These are phyloP conservation scores for Solea senegalensis DNA, from an alignment of 2,113 vertebrate species.

Conservation along the genomic window DNA sequence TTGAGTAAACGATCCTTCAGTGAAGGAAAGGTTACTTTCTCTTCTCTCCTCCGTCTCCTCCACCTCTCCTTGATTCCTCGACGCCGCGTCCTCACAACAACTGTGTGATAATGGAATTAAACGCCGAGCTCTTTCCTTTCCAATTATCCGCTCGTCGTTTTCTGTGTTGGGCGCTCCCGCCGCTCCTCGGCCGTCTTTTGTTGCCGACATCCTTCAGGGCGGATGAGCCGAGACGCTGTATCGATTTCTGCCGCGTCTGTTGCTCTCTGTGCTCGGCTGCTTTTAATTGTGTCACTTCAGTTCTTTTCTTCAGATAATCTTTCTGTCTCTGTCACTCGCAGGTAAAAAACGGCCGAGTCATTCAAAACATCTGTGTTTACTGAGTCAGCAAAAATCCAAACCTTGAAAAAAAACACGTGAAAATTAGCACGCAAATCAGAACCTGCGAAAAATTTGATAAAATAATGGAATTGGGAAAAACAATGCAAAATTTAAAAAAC, in stretches of 20 bases:
- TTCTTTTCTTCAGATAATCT: slow-evolving; percentile 13
- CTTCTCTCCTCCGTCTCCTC: slow-evolving; percentile 40
- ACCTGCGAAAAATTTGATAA: no score
- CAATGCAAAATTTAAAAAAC: no score
- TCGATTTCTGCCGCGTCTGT: slow-evolving; percentile 67
- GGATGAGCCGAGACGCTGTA: slow-evolving; percentile 57
- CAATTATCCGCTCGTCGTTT: slow-evolving; percentile 56
- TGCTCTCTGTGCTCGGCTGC: slow-evolving; percentile 53
- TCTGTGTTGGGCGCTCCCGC: slow-evolving; percentile 53
- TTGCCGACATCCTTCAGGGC: slow-evolving; percentile 43
- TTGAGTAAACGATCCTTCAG: not conserved
- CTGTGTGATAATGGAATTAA: slow-evolving; percentile 61
- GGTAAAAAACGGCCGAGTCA: no score
- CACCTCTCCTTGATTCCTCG: slow-evolving; percentile 52
- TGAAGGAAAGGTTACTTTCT: not conserved
- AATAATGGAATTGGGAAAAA: no score
- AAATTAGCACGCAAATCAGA: no score
- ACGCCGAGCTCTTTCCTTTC: slow-evolving; percentile 59
- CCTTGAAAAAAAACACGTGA: no score
- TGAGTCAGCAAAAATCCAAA: no score
- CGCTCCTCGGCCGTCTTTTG: slow-evolving; percentile 54
- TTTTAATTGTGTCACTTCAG: slow-evolving; percentile 42
- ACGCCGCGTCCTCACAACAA: slow-evolving; percentile 6
- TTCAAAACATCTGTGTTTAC: no score
- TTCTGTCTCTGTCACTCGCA: slow-evolving; percentile 16